Evolutionary conservation across 2,888 invertebrate species (phyloP).

Genomic region (Plusia festucae): DNA sequence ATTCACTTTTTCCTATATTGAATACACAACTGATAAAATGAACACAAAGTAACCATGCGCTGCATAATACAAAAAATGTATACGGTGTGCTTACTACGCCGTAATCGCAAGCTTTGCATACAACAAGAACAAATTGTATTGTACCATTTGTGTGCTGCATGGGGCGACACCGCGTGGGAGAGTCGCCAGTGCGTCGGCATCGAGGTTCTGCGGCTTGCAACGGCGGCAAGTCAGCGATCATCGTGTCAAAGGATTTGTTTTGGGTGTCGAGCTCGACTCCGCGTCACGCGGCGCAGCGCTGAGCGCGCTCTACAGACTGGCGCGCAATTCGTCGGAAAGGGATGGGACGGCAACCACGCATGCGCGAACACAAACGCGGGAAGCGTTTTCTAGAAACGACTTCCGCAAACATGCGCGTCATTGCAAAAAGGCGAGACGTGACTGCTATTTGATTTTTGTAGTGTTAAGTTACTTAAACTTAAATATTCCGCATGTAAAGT

Average conservation of each 20-base stretch:
- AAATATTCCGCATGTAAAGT: too few relatives aligned
- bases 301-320: constrained; percentile 79
- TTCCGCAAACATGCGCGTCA: constrained; percentile 67
- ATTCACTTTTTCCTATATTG: constrained; percentile 31
- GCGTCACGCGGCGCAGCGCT: constrained; percentile 52
- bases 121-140: constrained; percentile 70
- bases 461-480: constrained; percentile 18
- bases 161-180: constrained; percentile 58
- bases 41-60: constrained; percentile 39
- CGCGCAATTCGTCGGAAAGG: constrained; percentile 80
- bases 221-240: constrained; percentile 81
- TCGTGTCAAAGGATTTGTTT: constrained; percentile 69
- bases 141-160: constrained; percentile 73
- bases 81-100: constrained; percentile 67
- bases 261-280: constrained; percentile 60
- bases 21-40: constrained; percentile 31
- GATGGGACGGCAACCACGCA: constrained; percentile 75
- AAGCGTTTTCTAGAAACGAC: constrained; percentile 82
- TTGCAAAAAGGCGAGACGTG: constrained; percentile 52
- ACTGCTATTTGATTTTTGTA: constrained; percentile 48
- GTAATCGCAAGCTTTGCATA: constrained; percentile 61
- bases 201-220: constrained; percentile 68
- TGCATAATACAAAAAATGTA: constrained; percentile 40
- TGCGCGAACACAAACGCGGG: constrained; percentile 83
- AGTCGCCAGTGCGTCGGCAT: constrained; percentile 61